Evolutionary conservation across 2,888 invertebrate species (phyloP), one percentile per base, ranked within the genome.

Genomic region (Xanthia icteritia): DNA sequence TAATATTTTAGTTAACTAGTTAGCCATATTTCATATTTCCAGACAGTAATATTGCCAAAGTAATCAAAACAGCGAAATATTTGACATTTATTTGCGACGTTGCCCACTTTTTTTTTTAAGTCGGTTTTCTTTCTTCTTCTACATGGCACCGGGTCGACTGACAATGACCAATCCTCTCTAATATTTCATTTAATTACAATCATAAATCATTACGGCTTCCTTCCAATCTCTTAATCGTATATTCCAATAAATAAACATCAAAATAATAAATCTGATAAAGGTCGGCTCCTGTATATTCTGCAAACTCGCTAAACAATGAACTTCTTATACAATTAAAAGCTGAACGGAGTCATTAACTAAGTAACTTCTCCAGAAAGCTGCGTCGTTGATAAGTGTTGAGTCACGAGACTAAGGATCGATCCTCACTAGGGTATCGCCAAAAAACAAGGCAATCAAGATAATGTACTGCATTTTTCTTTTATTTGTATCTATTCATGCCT

Each of bases 221-320:
- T 15, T 0, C 27, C 58, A 64, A 86, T 60, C 54, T 60, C 11
- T 4, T 5, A 8, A 3, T 69, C 77, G 48, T 79, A 73, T 76
- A 65, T 75, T 76, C 11, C 45, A 73, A 67, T 23, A 68, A 73
- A 76, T 9, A 68, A 75, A 80, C 66, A 77, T 65, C 61, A 58
- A 71, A 80, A 86, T 85, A 79, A 83, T 83, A 83, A 87, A 85
- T 85, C 76, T 74, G 80, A 79, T 82, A 74, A 79, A 70, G 82
- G 76, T 67, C 70, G n/a, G 15, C 65, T 69, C 27, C 58, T 83
- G 60, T 87, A 83, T 85, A 81, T 83, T 78, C 64, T 56, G 58
- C 36, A 64, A 77, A 76, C 65, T 86, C 54, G 8, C 11, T 36
- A 71, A 73, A 87, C 87, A 86, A 85, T 87, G n/a, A 77, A 76